Evolutionary conservation across 2,888 invertebrate genomes (phyloP), one percentile per base, ranked within the genome.

Genomic region (Sinhomidia bicolor): DNA sequence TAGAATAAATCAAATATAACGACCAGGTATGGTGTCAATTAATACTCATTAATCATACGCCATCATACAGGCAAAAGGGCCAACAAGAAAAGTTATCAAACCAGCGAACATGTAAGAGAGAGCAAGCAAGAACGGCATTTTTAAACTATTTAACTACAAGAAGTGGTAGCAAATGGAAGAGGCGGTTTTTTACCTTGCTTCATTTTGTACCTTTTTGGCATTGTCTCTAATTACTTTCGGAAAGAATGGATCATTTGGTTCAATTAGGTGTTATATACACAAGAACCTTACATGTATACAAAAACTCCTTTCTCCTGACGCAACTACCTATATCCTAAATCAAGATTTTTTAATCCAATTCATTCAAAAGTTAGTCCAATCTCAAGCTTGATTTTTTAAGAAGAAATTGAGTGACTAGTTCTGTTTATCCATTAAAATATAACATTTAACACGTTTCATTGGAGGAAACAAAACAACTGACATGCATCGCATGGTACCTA

Each of bases 1-100:
- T 20, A 60, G 78, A 76, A 90, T 90, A 90, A 90, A 90, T 90
- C 90, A 90, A 90, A 89, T 76, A 88, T 90, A 89, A 90, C 90
- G 84, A 89, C 89, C 74, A 85, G 88, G 89, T 89, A 89, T 83
- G 89, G 89, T 90, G 90, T 90, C 90, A 90, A 90, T 89, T 89
- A 89, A 89, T 87, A 84, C 76, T 83, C 89, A 89, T 89, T 87
- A 84, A 89, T 89, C 89, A 89, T 89, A 82, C 60, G 41, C 88
- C 84, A 79, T 88, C 88, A 80, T n/a, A n/a, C 44, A 41, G 60
- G 71, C 83, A 79, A 71, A 41, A 85, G 68, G 51, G 26, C 68
- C 51, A 78, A 36, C 57, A 23, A 36, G 57, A 54, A 86, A 83
- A 57, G 57, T 51, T 84, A 60, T 60, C 57, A 60, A 41, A 60